Conservation (phyloP, 2,797 vertebrate genomes). For the Avahi laniger region DNA sequence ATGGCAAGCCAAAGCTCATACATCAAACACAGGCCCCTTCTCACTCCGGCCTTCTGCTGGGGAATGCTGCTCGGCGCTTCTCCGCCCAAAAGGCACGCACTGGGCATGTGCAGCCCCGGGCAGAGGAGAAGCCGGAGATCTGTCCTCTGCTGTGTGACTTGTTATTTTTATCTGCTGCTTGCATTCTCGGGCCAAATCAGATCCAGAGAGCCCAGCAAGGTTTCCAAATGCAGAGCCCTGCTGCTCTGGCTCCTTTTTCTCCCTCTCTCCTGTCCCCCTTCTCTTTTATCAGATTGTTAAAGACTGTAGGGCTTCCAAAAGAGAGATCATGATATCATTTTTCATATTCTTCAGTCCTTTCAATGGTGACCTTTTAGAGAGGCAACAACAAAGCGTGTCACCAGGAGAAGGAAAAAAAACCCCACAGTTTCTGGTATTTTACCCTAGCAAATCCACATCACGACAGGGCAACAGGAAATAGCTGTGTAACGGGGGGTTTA, state of each 20-base stretch:
- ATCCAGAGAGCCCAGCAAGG: constrained; percentile 78
- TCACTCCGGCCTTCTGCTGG: constrained; percentile 86
- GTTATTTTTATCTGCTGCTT: constrained; percentile 94
- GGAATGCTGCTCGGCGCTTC: constrained; percentile 81
- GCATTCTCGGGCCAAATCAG: constrained; percentile 87
- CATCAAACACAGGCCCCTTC: constrained; percentile 89
- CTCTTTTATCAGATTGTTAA: constrained; percentile 32
- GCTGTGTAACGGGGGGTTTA: background rate
- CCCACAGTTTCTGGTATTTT: background rate
- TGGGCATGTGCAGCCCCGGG: constrained; percentile 87
- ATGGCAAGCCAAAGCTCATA: constrained; percentile 91
- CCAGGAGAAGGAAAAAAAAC: no score
- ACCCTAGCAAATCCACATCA: background rate
- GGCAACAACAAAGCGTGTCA: background rate
- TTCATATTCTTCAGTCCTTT: constrained; percentile 16
- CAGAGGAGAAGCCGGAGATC: constrained; percentile 87
- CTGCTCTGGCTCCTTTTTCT: background rate
- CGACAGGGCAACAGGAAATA: background rate
- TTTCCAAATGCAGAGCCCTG: constrained; percentile 75
- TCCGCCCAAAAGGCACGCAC: constrained; percentile 66
- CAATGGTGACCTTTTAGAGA: constrained; percentile 47
- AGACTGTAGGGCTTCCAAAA: constrained; percentile 56
- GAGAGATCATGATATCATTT: background rate
- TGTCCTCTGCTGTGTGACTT: constrained; percentile 89
- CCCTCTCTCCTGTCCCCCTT: background rate